Conservation (phyloP, 2,113 vertebrate genomes). For the Dipodomys ordii region DNA sequence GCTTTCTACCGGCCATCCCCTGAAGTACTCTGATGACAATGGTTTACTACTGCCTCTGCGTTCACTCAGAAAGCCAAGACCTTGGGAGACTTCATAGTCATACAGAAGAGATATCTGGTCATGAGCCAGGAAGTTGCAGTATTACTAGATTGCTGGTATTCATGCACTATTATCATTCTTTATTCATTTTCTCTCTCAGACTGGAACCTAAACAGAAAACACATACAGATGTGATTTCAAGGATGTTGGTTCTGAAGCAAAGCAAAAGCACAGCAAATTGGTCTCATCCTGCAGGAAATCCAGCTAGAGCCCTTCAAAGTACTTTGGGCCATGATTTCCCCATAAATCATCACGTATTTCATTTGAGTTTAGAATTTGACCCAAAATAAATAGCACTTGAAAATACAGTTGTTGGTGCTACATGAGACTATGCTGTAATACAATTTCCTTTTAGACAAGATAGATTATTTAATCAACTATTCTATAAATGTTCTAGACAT, state of each 20-base stretch:
- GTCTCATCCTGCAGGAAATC: not conserved
- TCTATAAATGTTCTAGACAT: not conserved
- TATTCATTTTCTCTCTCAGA: not conserved
- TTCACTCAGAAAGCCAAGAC: not conserved
- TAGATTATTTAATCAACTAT: not conserved
- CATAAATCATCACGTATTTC: not conserved
- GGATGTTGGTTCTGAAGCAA: not conserved
- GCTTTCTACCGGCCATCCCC: not conserved
- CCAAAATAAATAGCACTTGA: not conserved
- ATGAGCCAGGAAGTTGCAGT: not conserved
- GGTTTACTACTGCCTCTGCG: not conserved
- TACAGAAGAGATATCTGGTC: not conserved
- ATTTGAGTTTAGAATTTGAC: not conserved
- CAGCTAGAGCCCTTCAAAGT: not conserved
- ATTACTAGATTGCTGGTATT: not conserved
- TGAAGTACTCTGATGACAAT: not conserved
- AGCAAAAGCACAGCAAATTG: not conserved
- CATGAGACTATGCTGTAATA: not conserved
- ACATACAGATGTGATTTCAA: not conserved
- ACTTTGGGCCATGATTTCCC: not conserved
- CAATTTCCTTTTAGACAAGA: not conserved
- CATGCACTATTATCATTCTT: not conserved
- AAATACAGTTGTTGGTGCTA: not conserved
- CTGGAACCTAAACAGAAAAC: not conserved
- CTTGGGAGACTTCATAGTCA: not conserved